Evolutionary conservation across 2,888 invertebrate species (phyloP), one percentile per base, ranked within the genome.

Genomic region (Cheilosia vulpina): DNA sequence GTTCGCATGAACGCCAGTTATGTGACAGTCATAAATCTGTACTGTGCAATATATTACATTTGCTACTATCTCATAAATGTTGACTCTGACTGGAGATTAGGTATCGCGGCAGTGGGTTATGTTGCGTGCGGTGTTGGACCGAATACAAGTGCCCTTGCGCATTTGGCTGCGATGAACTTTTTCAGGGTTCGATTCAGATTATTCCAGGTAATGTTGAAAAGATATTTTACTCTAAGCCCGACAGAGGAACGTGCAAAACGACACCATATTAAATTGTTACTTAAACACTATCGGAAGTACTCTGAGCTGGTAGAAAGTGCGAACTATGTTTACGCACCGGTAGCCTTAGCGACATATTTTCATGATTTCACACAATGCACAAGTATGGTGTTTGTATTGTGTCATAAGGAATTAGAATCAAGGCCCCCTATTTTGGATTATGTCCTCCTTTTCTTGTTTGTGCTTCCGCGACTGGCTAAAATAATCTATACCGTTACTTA

Each of bases 321-420:
- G 1, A 92, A 91, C 80, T 53, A 47, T 1, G 87, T 90, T 0
- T 90, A 89, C 38, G 87, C 89, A 1, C 60, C 80, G 7, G 75
- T 87, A 0, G 87, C 87, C 7, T 88, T 88, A 27, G 71, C 79
- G 0, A 88, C 88, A 27, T 69, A 89, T 15, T 90, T 92, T 60
- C 89, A 91, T 71, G 91, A 91, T 62, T 92, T 91, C 38, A 87
- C 88, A 0, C 88, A 90, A 57, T 84, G 89, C 78, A 90, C 91
- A 7, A 88, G 88, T 77, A 88, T 90, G 68, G 88, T 89, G 4
- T 91, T 90, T 75, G 77, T 90, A 21, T 62, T 92, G 4, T 91
- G 91, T 63, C 90, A 90, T 7, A 90, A 89, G 58, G 66, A 89
- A 5, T 77, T 89, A 3, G 87, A 87, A 34, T 68, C 82, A 0